Evolutionary conservation across 2,888 invertebrate species (phyloP).

Genomic region (Melieria omissa): DNA sequence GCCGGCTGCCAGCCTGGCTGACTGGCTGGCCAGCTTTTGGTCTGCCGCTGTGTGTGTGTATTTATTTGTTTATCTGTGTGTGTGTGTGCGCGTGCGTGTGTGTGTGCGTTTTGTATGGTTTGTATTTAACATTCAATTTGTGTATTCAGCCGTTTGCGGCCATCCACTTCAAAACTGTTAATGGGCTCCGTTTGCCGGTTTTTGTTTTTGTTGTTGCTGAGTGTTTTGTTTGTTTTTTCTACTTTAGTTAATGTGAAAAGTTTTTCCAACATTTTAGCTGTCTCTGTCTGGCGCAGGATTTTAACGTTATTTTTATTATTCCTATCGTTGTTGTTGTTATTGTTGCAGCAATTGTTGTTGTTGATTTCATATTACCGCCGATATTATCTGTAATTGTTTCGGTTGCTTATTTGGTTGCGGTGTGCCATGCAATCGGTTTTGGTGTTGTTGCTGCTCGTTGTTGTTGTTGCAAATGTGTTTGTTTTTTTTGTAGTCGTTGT

Average conservation of each 20-base stretch:
- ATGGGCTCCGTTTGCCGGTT: conserved; percentile 15
- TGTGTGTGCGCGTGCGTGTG: background rate
- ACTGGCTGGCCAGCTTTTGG: background rate
- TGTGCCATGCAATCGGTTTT: too few relatives aligned
- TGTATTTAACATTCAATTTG: conserved; percentile 26
- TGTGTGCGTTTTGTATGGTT: conserved; percentile 5
- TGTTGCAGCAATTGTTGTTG: too few relatives aligned
- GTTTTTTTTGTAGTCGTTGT: too few relatives aligned
- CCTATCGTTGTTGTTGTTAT: too few relatives aligned
- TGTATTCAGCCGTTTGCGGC: conserved; percentile 20
- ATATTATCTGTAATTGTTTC: too few relatives aligned
- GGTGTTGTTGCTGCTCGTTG: too few relatives aligned
- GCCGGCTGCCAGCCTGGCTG: background rate
- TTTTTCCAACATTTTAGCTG: background rate
- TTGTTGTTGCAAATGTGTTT: too few relatives aligned
- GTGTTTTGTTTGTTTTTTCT: background rate
- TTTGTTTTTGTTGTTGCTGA: conserved; percentile 5
- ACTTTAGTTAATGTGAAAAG: conserved; percentile 20
- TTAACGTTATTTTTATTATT: too few relatives aligned
- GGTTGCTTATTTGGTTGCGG: too few relatives aligned
- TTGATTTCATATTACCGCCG: too few relatives aligned
- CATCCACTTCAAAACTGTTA: conserved; percentile 23
- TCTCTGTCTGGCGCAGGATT: too few relatives aligned
- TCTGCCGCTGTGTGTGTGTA: background rate
- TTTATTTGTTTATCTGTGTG: conserved; percentile 1